Evolutionary conservation across 2,888 invertebrate species (phyloP).

Genomic region (Leucophenga maculata): DNA sequence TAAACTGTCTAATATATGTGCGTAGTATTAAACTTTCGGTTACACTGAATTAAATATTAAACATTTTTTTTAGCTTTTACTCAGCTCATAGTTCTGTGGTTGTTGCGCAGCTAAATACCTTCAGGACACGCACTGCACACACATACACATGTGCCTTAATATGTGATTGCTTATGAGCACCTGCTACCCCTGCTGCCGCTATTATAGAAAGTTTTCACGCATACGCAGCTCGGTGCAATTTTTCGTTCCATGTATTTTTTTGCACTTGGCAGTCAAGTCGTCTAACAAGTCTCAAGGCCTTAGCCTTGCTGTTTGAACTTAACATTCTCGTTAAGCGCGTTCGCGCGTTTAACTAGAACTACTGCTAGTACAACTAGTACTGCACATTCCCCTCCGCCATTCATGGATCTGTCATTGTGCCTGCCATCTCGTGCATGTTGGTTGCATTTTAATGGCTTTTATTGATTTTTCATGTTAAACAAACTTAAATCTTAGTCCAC

Average conservation of each 20-base stretch:
- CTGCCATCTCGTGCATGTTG: conserved; percentile 35
- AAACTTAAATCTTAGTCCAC: background rate
- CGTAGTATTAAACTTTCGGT: too few species aligned
- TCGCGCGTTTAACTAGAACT: background rate
- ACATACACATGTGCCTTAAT: too few species aligned
- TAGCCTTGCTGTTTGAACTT: conserved; percentile 62
- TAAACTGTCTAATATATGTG: too few species aligned
- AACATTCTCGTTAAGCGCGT: conserved; percentile 45
- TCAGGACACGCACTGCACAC: too few species aligned
- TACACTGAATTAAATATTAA: too few species aligned
- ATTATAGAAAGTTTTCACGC: too few species aligned
- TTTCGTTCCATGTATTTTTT: conserved; percentile 1
- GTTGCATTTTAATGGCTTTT: conserved; percentile 61
- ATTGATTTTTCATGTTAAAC: conserved; percentile 52
- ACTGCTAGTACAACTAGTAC: conserved; percentile 21
- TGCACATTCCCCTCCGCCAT: background rate
- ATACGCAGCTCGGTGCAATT: too few species aligned
- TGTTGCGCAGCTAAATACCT: too few species aligned
- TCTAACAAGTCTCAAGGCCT: conserved; percentile 18
- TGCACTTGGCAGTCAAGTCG: background rate
- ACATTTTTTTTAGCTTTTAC: too few species aligned
- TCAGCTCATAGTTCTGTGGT: too few species aligned
- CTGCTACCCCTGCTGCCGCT: too few species aligned
- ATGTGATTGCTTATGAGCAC: too few species aligned
- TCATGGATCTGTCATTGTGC: conserved; percentile 4